Percentiles rank a stretch among this genome's conserved stretches.
Conservation (phyloP, 2,113 vertebrate species). For the Picathartes gymnocephalus region DNA sequence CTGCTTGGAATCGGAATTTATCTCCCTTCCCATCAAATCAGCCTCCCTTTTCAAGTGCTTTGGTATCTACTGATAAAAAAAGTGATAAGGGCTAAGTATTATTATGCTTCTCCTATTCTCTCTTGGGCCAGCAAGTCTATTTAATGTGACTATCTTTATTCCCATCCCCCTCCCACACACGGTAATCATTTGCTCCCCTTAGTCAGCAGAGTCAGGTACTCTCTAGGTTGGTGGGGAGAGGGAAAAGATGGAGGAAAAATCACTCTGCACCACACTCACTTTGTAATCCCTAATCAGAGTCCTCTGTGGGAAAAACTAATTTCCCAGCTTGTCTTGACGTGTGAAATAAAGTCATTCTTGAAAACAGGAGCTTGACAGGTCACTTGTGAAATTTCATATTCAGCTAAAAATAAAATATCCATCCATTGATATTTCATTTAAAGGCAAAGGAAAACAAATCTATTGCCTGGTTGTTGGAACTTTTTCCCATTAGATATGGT, state of each 20-base stretch:
- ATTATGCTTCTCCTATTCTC: background rate
- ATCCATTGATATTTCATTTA: constrained; percentile 74
- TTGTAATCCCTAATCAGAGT: constrained; percentile 67
- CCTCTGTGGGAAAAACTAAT: constrained; percentile 70
- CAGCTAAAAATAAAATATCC: constrained; percentile 70
- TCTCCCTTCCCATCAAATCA: constrained; percentile 21
- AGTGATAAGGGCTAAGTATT: constrained; percentile 1
- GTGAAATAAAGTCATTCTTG: constrained; percentile 72
- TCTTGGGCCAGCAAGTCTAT: constrained; percentile 1
- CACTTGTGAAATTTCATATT: constrained; percentile 65
- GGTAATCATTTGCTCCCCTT: constrained; percentile 29
- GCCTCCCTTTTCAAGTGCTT: constrained; percentile 13
- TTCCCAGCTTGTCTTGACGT: constrained; percentile 67
- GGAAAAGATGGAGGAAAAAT: constrained; percentile 63
- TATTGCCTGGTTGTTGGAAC: background rate
- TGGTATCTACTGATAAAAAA: constrained; percentile 23
- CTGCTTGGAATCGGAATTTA: background rate
- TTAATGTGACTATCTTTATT: background rate
- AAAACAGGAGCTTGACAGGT: constrained; percentile 62
- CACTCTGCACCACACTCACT: background rate
- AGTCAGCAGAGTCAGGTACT: background rate
- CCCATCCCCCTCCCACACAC: background rate
- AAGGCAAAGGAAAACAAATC: constrained; percentile 56
- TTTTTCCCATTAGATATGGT: background rate
- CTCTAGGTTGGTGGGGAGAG: background rate